phyloP scores from a whole-genome alignment of 2,113 vertebrate species.

The Mionectes macconnelli region DNA sequence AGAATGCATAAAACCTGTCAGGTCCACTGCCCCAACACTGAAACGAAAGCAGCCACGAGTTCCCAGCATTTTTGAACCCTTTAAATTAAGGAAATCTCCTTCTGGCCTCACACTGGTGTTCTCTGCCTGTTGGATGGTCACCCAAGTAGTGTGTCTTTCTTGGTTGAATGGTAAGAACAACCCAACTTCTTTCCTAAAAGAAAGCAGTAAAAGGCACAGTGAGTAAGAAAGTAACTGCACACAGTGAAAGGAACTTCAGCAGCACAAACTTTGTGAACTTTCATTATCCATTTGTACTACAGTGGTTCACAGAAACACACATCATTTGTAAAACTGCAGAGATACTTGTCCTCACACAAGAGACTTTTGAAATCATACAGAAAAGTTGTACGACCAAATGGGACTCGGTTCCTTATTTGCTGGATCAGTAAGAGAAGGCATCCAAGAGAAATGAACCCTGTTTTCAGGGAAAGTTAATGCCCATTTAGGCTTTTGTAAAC shows the following conservation, averaged over 20 bases:
- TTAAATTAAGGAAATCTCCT: neutral
- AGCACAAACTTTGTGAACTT: constrained; percentile 39
- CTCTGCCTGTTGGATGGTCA: neutral
- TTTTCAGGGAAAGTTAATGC: neutral
- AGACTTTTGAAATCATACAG: neutral
- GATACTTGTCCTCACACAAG: neutral
- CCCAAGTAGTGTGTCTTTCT: neutral
- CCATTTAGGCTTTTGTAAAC: neutral
- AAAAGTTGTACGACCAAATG: neutral
- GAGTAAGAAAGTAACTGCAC: constrained; percentile 14
- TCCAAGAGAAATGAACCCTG: neutral
- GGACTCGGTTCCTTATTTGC: neutral
- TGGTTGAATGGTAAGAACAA: neutral
- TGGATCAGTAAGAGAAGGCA: neutral
- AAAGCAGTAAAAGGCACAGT: neutral
- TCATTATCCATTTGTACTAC: neutral
- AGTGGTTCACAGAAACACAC: neutral
- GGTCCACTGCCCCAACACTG: neutral
- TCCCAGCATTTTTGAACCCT: neutral
- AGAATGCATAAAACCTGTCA: neutral
- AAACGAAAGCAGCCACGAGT: neutral
- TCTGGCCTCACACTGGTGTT: neutral
- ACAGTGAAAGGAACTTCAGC: neutral
- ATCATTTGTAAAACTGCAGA: neutral
- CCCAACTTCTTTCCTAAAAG: neutral